These are phyloP conservation scores for Nycticorax nycticorax DNA, from an alignment of 2,113 vertebrate genomes.

Conservation along the genomic window DNA sequence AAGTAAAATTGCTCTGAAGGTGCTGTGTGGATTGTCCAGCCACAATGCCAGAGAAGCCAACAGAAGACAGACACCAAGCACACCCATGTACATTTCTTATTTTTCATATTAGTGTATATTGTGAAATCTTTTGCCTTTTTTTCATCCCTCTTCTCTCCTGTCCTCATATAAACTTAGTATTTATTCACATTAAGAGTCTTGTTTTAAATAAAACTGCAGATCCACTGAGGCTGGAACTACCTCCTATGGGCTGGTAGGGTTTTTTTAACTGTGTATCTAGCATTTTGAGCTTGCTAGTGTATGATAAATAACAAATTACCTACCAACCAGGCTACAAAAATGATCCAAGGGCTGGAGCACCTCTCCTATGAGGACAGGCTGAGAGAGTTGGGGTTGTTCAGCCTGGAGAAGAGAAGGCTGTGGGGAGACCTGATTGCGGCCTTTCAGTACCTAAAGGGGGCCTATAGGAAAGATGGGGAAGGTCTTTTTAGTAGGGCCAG, in stretches of 20 bases:
- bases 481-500: too few species aligned
- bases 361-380: too few species aligned
- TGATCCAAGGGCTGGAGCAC: too few species aligned
- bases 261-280: not conserved
- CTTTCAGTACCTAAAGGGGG: too few species aligned
- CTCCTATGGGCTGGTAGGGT: not conserved
- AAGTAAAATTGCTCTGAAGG: not conserved
- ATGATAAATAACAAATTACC: not conserved
- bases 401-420: too few species aligned
- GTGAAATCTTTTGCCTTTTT: not conserved
- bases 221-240: not conserved
- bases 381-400: too few species aligned
- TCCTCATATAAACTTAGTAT: not conserved
- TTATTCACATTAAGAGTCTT: not conserved
- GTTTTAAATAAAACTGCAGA: not conserved
- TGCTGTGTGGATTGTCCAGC: not conserved
- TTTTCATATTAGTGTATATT: not conserved
- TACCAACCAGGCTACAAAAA: too few species aligned
- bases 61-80: not conserved
- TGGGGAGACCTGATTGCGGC: too few species aligned
- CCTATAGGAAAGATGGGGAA: too few species aligned
- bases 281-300: not conserved
- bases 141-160: not conserved
- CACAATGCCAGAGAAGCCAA: not conserved
- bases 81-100: not conserved